phyloP scores from a whole-genome alignment of 2,797 vertebrate species.

The Ctenopoma multispine region DNA sequence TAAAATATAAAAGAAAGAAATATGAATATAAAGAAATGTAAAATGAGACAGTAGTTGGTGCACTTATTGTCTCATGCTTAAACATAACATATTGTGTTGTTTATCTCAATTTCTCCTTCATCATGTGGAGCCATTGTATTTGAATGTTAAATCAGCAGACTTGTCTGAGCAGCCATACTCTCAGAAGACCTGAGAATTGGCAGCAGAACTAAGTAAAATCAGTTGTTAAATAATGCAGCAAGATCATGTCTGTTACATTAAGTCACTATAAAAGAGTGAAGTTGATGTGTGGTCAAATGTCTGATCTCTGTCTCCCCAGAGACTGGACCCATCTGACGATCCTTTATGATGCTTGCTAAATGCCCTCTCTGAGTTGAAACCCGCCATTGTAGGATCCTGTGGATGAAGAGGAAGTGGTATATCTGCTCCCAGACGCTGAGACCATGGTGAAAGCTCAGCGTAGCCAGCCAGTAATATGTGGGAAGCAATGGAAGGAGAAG shows the following conservation, averaged over 20 bases:
- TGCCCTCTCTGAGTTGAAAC: conserved; percentile 73
- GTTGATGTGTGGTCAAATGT: conserved; percentile 28
- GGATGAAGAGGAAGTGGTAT: conserved; percentile 67
- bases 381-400: conserved; percentile 56
- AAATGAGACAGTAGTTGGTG: neutral
- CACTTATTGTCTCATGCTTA: neutral
- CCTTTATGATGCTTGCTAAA: conserved; percentile 67
- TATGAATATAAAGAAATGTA: too few species aligned
- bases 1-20: conserved; percentile 5
- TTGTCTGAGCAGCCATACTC: conserved; percentile 41
- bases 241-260: conserved; percentile 43
- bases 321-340: conserved; percentile 77
- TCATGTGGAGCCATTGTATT: conserved; percentile 24
- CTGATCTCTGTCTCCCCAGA: conserved; percentile 71
- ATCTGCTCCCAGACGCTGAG: conserved; percentile 74
- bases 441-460: conserved; percentile 83
- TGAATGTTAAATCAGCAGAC: conserved; percentile 33
- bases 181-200: conserved; percentile 39
- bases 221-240: conserved; percentile 59
- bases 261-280: conserved; percentile 24
- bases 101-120: conserved; percentile 22
- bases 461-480: conserved; percentile 61
- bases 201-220: conserved; percentile 52
- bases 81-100: conserved; percentile 24
- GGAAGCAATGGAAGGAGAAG: conserved; percentile 67